Percentiles rank a stretch among this genome's conserved stretches.
Evolutionary conservation across 35 echinoderm and acorn worm genomes (phyloP).

Genomic region (Strongylocentrotus purpuratus): DNA sequence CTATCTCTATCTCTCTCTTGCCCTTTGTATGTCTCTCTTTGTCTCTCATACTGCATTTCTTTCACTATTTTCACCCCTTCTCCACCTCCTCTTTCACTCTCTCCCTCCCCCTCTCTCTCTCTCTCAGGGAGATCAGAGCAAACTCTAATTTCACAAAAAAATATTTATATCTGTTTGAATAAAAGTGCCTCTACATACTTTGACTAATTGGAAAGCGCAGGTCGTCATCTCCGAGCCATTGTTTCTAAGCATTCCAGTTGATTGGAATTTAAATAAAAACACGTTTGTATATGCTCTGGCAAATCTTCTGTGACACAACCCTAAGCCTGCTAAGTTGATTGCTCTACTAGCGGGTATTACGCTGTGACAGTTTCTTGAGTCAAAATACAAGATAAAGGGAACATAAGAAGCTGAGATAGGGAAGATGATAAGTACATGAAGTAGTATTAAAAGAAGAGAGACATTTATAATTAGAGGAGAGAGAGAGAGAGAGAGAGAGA

Average conservation of each 20-base stretch:
- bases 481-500: not conserved
- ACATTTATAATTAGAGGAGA: not conserved
- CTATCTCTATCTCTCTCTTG: not conserved
- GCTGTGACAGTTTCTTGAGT: not conserved
- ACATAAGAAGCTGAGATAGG: too few relatives aligned
- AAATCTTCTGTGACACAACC: not conserved
- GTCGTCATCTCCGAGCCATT: not conserved
- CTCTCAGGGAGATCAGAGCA: not conserved
- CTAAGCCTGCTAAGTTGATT: not conserved
- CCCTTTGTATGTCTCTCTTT: too few relatives aligned
- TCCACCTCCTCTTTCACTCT: not conserved
- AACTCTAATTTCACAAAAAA: not conserved
- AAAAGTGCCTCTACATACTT: not conserved
- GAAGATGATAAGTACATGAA: not conserved
- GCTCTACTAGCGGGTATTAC: not conserved
- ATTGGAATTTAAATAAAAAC: not conserved
- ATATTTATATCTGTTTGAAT: slow-evolving; percentile 12
- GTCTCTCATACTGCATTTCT: too few relatives aligned
- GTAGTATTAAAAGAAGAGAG: not conserved
- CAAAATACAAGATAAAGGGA: not conserved
- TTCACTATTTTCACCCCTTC: too few relatives aligned
- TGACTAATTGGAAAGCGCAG: slow-evolving; percentile 10
- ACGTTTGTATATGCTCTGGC: not conserved
- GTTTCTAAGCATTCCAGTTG: not conserved
- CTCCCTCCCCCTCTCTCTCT: not conserved